phyloP scores from a whole-genome alignment of 1,140 invertebrate genomes.

The Drosophila nikananu region DNA sequence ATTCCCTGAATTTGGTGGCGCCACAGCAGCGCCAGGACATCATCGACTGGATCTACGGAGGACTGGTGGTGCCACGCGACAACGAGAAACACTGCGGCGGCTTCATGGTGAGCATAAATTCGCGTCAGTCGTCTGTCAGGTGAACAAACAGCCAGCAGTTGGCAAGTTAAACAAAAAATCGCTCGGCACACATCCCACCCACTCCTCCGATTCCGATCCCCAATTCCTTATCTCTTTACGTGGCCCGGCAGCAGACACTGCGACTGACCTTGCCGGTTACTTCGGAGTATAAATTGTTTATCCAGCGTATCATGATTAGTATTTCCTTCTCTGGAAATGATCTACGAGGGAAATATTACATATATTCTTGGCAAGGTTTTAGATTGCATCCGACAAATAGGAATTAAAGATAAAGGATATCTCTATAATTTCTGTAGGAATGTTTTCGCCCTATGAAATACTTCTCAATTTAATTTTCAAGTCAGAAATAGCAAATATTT shows the following conservation, averaged over 20 bases:
- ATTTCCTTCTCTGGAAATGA: constrained; percentile 4
- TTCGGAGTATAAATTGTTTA: constrained; percentile 22
- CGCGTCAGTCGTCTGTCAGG: constrained; percentile 32
- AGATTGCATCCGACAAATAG: neutral
- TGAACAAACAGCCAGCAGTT: constrained; percentile 38
- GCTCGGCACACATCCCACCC: neutral
- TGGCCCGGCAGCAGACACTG: constrained; percentile 59
- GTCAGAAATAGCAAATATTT: neutral
- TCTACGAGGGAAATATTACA: neutral
- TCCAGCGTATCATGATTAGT: constrained; percentile 13
- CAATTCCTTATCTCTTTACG: constrained; percentile 67
- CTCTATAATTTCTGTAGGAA: neutral
- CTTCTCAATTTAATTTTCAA: neutral
- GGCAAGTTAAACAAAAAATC: constrained; percentile 12
- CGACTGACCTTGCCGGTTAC: constrained; percentile 41
- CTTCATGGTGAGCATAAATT: constrained; percentile 88
- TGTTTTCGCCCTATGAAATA: neutral
- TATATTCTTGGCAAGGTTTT: neutral
- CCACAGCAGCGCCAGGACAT: constrained; percentile 89
- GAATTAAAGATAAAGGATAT: no score
- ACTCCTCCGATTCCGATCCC: constrained; percentile 9
- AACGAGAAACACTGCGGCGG: constrained; percentile 88
- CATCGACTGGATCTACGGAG: constrained; percentile 95
- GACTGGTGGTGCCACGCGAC: constrained; percentile 90
- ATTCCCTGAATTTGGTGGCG: constrained; percentile 89